Percentiles rank a stretch among this genome's conserved stretches.
Evolutionary conservation across 1,140 invertebrate genomes (phyloP).

Genomic region (Apis mellifera): DNA sequence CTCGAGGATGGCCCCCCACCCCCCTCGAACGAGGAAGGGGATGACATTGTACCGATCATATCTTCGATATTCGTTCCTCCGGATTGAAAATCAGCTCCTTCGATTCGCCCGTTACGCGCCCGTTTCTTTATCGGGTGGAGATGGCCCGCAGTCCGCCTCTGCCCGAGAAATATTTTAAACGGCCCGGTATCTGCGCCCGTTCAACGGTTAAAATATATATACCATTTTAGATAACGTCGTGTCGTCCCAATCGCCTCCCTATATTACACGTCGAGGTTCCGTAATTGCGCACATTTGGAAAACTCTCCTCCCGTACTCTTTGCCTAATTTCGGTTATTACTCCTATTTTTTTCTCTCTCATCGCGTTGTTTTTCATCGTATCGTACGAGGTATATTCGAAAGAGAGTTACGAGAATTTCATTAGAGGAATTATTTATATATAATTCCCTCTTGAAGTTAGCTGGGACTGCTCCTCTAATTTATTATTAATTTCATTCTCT

Average conservation of each 20-base stretch:
- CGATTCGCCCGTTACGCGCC: slow-evolving; percentile 12
- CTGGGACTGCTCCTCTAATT: too few species aligned
- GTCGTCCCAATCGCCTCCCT: too few species aligned
- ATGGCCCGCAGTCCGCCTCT: background rate
- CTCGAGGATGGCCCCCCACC: slow-evolving; percentile 5
- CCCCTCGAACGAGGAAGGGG: background rate
- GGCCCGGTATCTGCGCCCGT: background rate
- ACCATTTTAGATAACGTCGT: background rate
- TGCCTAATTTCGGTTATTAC: background rate
- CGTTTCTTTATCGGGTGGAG: slow-evolving; percentile 23
- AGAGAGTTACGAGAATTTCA: too few species aligned
- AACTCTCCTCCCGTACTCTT: too few species aligned
- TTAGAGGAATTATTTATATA: too few species aligned
- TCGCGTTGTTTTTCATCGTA: too few species aligned
- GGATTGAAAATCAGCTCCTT: slow-evolving; percentile 41
- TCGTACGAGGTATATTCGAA: too few species aligned
- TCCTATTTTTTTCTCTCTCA: background rate
- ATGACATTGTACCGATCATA: slow-evolving; percentile 26
- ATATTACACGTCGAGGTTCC: background rate
- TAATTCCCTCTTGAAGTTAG: too few species aligned
- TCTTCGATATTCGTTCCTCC: slow-evolving; percentile 42
- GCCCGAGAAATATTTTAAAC: slow-evolving; percentile 1
- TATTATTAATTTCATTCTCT: too few species aligned
- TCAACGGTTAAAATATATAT: background rate
- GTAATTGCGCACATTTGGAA: background rate